These are phyloP conservation scores for Sciurus niger DNA, from an alignment of 2,113 vertebrate genomes.

Conservation along the genomic window DNA sequence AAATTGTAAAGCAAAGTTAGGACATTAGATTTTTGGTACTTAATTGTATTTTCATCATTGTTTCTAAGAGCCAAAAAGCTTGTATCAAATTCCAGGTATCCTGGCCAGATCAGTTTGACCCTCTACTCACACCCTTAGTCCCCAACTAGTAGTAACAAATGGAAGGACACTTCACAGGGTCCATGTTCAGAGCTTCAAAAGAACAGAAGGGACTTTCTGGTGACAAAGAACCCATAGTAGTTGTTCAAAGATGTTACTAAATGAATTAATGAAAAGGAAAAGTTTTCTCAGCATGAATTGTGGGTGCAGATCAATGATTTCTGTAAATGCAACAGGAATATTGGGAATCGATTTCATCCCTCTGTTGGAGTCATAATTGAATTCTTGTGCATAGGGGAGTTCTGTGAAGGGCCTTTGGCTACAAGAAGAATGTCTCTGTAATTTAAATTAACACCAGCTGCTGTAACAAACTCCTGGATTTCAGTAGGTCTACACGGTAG, in stretches of 20 bases:
- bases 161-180: not conserved
- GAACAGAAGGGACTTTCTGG: not conserved
- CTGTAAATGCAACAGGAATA: not conserved
- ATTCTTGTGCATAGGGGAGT: not conserved
- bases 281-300: not conserved
- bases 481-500: not conserved
- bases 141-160: not conserved
- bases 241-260: not conserved
- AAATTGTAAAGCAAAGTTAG: not conserved
- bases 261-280: not conserved
- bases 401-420: not conserved
- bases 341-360: not conserved
- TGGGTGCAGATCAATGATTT: not conserved
- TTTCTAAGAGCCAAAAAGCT: not conserved
- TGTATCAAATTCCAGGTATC: not conserved
- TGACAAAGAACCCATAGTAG: not conserved
- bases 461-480: not conserved
- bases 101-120: not conserved
- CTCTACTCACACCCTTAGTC: not conserved
- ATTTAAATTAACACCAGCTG: slow-evolving; percentile 30
- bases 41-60: slow-evolving; percentile 14
- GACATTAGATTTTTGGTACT: not conserved
- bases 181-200: not conserved
- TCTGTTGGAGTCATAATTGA: not conserved
- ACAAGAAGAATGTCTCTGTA: not conserved